A percentile compares a stretch with the other conserved stretches of the same genome.
phyloP scores from a whole-genome alignment of 2,888 invertebrate genomes.

The Acronicta leporina region DNA sequence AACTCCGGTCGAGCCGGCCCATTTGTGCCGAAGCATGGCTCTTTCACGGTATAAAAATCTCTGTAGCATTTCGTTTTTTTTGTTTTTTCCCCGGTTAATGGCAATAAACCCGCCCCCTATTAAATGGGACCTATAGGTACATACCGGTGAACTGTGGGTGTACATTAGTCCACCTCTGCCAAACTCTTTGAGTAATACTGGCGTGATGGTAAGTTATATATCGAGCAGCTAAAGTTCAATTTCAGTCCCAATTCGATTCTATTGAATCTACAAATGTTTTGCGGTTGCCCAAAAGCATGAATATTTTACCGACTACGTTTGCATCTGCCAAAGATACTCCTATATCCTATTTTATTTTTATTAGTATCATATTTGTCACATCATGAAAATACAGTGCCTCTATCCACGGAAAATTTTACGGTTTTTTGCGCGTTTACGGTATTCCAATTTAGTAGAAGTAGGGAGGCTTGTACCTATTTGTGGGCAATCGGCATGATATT shows the following conservation, averaged over 20 bases:
- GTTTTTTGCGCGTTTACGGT: slow-evolving; percentile 53
- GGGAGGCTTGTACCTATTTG: slow-evolving; percentile 29
- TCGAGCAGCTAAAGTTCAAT: slow-evolving; percentile 24
- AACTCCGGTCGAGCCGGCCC: too few relatives aligned
- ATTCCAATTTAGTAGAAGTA: slow-evolving; percentile 58
- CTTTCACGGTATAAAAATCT: too few relatives aligned
- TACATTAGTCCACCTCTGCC: too few relatives aligned
- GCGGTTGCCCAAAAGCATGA: slow-evolving; percentile 35
- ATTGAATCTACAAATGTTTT: slow-evolving; percentile 49
- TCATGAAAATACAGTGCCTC: slow-evolving; percentile 67
- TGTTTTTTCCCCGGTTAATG: too few relatives aligned
- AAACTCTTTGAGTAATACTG: too few relatives aligned
- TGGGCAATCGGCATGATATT: slow-evolving; percentile 53
- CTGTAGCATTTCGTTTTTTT: too few relatives aligned
- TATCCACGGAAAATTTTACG: slow-evolving; percentile 63
- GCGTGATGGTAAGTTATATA: too few relatives aligned
- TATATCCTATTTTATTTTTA: slow-evolving; percentile 62
- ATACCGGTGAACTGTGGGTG: too few relatives aligned
- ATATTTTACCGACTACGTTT: slow-evolving; percentile 49
- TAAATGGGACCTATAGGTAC: too few relatives aligned
- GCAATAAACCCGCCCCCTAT: too few relatives aligned
- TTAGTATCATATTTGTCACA: slow-evolving; percentile 71
- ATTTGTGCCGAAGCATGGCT: too few relatives aligned
- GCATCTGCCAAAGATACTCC: slow-evolving; percentile 38
- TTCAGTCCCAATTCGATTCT: slow-evolving; percentile 48